phyloP scores from a whole-genome alignment of 2,888 invertebrate genomes.

The Ypsolopha sequella region DNA sequence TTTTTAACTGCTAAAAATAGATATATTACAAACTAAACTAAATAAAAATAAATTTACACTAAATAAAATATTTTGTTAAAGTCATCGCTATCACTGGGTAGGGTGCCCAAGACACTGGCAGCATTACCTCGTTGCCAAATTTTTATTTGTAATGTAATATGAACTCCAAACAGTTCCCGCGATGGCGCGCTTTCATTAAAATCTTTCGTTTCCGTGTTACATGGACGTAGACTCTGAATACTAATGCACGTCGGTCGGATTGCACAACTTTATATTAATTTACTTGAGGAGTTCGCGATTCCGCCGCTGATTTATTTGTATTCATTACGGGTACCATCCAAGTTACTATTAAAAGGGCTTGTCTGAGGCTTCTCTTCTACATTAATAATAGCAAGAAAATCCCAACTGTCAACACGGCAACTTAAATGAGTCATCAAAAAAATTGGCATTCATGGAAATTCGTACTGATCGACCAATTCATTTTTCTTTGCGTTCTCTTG shows the following conservation, averaged over 20 bases:
- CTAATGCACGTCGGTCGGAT: slow-evolving; percentile 53
- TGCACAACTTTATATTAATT: slow-evolving; percentile 67
- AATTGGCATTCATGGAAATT: not conserved
- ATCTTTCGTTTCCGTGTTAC: slow-evolving; percentile 60
- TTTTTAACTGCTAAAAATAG: too few species aligned
- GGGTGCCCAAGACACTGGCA: too few species aligned
- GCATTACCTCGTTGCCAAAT: too few species aligned
- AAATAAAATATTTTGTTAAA: too few species aligned
- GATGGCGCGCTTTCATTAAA: slow-evolving; percentile 58
- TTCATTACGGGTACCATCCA: slow-evolving; percentile 35
- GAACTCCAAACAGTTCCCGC: slow-evolving; percentile 28
- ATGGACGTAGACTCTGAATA: slow-evolving; percentile 57
- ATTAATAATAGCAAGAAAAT: not conserved
- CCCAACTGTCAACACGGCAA: too few species aligned
- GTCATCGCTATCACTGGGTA: too few species aligned
- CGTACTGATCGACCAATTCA: not conserved
- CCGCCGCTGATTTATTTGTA: slow-evolving; percentile 55
- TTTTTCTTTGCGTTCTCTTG: too few species aligned
- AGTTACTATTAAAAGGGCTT: slow-evolving; percentile 23
- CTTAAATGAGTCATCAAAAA: too few species aligned
- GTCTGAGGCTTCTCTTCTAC: not conserved
- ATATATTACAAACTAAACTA: too few species aligned
- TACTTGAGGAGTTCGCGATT: slow-evolving; percentile 52
- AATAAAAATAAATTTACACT: too few species aligned
- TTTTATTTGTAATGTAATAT: not conserved